Evolutionary conservation across 1,140 invertebrate species (phyloP).

Genomic region (Ericerus pela): DNA sequence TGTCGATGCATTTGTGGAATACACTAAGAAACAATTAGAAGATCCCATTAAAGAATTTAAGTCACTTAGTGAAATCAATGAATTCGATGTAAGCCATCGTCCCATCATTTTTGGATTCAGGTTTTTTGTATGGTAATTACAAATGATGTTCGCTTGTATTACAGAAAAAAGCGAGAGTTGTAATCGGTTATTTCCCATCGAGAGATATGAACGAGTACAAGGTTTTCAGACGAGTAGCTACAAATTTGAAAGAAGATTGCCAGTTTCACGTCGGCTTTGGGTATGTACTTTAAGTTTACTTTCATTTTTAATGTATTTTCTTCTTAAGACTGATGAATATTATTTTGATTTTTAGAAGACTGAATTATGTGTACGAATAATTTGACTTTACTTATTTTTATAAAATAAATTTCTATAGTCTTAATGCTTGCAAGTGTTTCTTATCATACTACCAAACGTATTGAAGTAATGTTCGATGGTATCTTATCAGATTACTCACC

Average conservation of each 20-base stretch:
- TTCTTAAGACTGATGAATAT: neutral
- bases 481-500: no score
- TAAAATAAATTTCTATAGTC: no score
- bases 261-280: conserved; percentile 86
- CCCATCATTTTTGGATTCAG: conserved; percentile 6
- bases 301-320: neutral
- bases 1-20: conserved; percentile 70
- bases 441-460: no score
- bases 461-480: no score
- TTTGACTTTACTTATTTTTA: no score
- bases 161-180: conserved; percentile 65
- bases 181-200: conserved; percentile 84
- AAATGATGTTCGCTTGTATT: conserved; percentile 19
- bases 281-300: conserved; percentile 38
- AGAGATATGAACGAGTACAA: conserved; percentile 66
- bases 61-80: conserved; percentile 54
- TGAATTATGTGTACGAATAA: no score
- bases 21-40: conserved; percentile 77
- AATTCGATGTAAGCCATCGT: conserved; percentile 47
- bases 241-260: conserved; percentile 88
- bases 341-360: no score
- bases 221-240: conserved; percentile 64
- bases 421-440: no score
- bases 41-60: conserved; percentile 73
- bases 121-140: neutral